These are phyloP conservation scores for Sandelia bainsii DNA, from an alignment of 2,797 vertebrate genomes.

Conservation along the genomic window DNA sequence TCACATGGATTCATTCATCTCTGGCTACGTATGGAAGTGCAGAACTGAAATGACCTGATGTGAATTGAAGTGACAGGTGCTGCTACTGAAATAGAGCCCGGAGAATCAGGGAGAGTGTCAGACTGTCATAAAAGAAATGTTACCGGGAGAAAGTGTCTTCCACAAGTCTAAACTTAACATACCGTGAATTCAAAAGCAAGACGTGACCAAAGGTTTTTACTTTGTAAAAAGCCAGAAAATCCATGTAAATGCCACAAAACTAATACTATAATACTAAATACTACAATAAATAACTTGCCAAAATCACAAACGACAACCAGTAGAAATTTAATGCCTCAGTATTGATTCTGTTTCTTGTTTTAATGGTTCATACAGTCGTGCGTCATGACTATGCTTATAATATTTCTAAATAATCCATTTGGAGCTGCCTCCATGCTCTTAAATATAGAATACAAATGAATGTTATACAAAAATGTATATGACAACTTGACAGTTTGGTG, in stretches of 20 bases:
- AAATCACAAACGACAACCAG: constrained; percentile 12
- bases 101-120: constrained; percentile 10
- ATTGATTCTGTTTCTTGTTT: constrained; percentile 28
- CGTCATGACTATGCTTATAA: constrained; percentile 35
- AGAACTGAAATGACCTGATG: constrained; percentile 33
- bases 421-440: constrained; percentile 43
- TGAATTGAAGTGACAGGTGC: constrained; percentile 52
- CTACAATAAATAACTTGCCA: background rate
- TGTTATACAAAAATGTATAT: constrained; percentile 31
- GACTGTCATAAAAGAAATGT: constrained; percentile 13
- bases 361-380: constrained; percentile 19
- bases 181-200: constrained; percentile 9
- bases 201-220: background rate
- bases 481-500: constrained; percentile 35
- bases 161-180: constrained; percentile 4
- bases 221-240: background rate
- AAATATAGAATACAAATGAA: constrained; percentile 58
- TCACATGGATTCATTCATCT: constrained; percentile 48
- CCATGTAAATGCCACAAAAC: background rate
- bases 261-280: too few relatives aligned
- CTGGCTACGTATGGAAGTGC: constrained; percentile 18
- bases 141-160: constrained; percentile 18
- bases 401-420: constrained; percentile 51
- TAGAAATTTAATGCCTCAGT: constrained; percentile 12
- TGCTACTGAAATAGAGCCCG: constrained; percentile 28